Evolutionary conservation across 2,797 vertebrate genomes (phyloP), one percentile per base, ranked within the genome.

Genomic region (Pelodytes ibericus): DNA sequence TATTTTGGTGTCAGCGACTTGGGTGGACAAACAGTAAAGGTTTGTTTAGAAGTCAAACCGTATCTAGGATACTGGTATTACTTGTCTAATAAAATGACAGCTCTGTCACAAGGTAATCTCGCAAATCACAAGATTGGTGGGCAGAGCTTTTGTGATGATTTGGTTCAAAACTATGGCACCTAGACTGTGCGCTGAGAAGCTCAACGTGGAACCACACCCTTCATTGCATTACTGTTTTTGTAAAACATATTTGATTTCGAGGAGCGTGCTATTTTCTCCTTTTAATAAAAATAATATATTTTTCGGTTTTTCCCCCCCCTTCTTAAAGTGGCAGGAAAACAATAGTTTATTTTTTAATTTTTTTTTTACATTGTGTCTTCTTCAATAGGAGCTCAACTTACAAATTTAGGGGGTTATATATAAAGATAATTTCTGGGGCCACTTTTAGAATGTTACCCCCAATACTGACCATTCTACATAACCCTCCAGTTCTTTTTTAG

Each of bases 111-210:
- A 58, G 26, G 18, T 60, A 30, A 20, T 18, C 58, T 60, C 58
- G 6, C 58, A 60, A 60, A 31, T 31, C 4, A 56, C n/a, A 60
- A 60, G 26, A 60, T 60, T 60, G n/a, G 79, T 80, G 11, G 8
- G 49, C 7, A 16, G 16, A 20, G 49, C n/a, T 22, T 53, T 24
- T 53, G 36, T 39, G 49, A 53, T 53, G 49, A 24, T 24, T 20
- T 53, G 8, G 13, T 20, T 6, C n/a, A 53, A 24, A 53, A 53
- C n/a, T 53, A 53, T 53, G 20, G 4, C 22, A 53, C 49, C 49
- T 24, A n/a, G 5, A 22, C 20, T 16, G 2, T 8, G n/a, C 7
- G 9, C 8, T 22, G 22, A 11, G 6, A 53, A 7, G 5, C 8
- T 7, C n/a, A 7, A 20, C 11, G 11, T 22, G n/a, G 20, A 53